These are phyloP conservation scores for Lycocorax pyrrhopterus DNA, from an alignment of 2,113 vertebrate genomes.

Conservation along the genomic window DNA sequence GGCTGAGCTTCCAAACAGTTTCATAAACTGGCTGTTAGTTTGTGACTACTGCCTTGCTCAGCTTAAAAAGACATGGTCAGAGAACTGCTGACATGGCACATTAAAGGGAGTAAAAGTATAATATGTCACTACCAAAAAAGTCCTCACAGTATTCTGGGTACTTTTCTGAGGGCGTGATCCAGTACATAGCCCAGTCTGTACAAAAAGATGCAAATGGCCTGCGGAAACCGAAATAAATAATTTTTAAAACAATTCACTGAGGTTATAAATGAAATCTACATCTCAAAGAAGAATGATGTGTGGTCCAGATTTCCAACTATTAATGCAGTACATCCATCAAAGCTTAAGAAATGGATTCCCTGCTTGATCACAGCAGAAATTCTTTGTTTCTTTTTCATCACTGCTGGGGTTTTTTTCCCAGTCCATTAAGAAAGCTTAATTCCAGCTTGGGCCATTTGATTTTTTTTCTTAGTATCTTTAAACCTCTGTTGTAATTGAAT, in stretches of 20 bases:
- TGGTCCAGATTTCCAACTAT: background rate
- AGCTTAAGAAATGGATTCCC: background rate
- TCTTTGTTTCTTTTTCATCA: background rate
- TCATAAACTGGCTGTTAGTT: background rate
- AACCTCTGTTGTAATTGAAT: conserved; percentile 48
- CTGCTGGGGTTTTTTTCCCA: background rate
- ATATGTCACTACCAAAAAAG: background rate
- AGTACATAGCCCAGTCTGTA: background rate
- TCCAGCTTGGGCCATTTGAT: background rate
- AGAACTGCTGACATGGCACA: background rate
- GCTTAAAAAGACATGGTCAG: background rate
- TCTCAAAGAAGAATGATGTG: fast-evolving
- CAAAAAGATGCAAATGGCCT: background rate
- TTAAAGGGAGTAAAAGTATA: background rate
- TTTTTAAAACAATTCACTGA: background rate
- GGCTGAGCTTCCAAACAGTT: background rate
- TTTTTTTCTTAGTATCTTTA: conserved; percentile 44
- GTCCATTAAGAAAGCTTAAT: conserved; percentile 36
- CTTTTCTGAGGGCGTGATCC: background rate
- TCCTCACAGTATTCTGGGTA: background rate
- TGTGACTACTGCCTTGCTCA: background rate
- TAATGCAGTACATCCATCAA: background rate
- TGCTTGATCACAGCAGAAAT: background rate
- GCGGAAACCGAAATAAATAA: background rate
- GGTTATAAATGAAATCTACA: background rate